Conservation (phyloP, 2,113 vertebrate species). For the cat (Felis catus) region DNA sequence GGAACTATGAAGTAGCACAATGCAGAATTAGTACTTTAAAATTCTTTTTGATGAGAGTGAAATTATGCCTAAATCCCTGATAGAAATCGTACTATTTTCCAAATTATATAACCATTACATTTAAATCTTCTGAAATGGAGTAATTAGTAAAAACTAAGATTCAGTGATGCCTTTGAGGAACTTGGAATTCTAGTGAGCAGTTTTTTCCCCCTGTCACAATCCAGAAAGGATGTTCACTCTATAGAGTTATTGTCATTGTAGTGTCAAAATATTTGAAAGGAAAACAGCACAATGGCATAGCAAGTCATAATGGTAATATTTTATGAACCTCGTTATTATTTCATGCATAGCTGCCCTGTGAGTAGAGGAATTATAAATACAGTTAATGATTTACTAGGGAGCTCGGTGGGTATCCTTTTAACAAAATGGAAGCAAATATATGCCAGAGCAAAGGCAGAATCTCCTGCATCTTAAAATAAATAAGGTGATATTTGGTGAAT, state of each 20-base stretch:
- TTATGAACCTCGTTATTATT: constrained; percentile 62
- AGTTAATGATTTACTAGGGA: constrained; percentile 4
- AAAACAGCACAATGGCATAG: constrained; percentile 1
- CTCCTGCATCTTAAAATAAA: constrained; percentile 11
- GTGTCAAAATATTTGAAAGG: constrained; percentile 42
- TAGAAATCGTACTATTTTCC: constrained; percentile 53
- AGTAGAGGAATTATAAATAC: constrained; percentile 24
- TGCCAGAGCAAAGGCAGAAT: neutral
- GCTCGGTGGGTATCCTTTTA: neutral
- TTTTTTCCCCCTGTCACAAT: neutral
- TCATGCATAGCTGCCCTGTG: constrained; percentile 44
- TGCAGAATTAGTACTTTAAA: constrained; percentile 58
- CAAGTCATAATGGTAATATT: constrained; percentile 31
- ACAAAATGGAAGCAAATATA: constrained; percentile 23
- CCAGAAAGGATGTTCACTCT: neutral
- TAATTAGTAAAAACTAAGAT: constrained; percentile 52
- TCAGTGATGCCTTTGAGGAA: neutral
- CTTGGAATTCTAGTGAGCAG: neutral
- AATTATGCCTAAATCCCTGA: constrained; percentile 19
- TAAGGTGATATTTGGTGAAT: constrained; percentile 14
- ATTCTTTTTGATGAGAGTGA: constrained; percentile 74
- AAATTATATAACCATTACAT: constrained; percentile 36
- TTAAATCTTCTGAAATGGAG: constrained; percentile 44
- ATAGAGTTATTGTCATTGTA: neutral
- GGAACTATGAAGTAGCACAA: constrained; percentile 49